Evolutionary conservation across 1,140 invertebrate species (phyloP), one percentile per base, ranked within the genome.

Genomic region (Drosophila baimaii): DNA sequence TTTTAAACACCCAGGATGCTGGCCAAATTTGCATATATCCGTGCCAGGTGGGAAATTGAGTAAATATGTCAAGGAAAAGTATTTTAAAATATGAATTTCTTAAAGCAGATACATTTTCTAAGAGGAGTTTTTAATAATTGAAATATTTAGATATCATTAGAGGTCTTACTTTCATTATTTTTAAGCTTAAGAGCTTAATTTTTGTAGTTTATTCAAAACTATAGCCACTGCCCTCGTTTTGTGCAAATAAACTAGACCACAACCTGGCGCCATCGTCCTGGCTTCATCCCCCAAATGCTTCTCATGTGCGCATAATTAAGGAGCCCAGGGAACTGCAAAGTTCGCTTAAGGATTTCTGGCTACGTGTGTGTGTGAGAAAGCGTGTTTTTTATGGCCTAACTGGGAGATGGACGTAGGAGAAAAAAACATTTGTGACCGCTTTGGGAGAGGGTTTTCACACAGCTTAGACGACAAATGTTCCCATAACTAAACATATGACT

Each of bases 221-320:
- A 23, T 54, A 49, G 1, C 19, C 5, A 15, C 52, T 41, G 8
- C 70, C 29, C 55, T 61, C 54, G 65, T 19, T 70, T 23, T 41
- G 31, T 19, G 35, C 5, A 33, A 17, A 29, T 76, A 58, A 71
- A 56, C 35, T 51, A 63, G 41, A 46, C 10, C 58, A 8, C 21
- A 65, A 29, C 63, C 44, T 65, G 44, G 65, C 65, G 35, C 62
- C 65, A 33, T 29, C 9, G 29, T 46, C 35, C 21, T 61, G 12
- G 23, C 12, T 27, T 33, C 61, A 23, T n/a, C 13, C 29, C 51
- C 74, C 46, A n/a, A 77, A 78, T 59, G 69, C 41, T 46, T 21
- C 57, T 70, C 35, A 61, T 75, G 69, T 79, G 76, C 56, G 69
- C 74, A 78, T 79, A 79, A 79, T 79, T 73, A 78, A 74, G 56